A percentile compares a stretch with the other conserved stretches of the same genome.
phyloP scores from a whole-genome alignment of 30 jellyfish, hydroid and myxozoan species.

The Pseudorhiza aurosa region DNA sequence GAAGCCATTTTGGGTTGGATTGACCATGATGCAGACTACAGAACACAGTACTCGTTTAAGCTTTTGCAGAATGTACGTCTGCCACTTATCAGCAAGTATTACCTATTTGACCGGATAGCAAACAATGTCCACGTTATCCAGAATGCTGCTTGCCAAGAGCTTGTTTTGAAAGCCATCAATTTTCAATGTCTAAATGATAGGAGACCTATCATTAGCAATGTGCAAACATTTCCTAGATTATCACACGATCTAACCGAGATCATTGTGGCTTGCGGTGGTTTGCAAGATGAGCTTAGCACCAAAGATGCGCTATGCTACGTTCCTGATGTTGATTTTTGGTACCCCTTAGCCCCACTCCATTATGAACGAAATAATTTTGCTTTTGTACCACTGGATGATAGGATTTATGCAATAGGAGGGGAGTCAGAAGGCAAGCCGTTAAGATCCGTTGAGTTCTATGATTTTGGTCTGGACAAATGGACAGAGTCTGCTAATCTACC shows the following conservation, averaged over 20 bases:
- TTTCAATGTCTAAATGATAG: conserved; percentile 80
- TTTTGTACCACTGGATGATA: conserved; percentile 52
- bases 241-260: conserved; percentile 59
- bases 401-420: conserved; percentile 88
- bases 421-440: conserved; percentile 56
- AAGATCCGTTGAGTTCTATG: conserved; percentile 65
- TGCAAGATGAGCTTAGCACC: conserved; percentile 91
- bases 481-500: conserved; percentile 51
- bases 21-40: conserved; percentile 40
- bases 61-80: conserved; percentile 79
- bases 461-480: conserved; percentile 85
- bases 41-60: conserved; percentile 32
- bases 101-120: conserved; percentile 82
- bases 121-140: conserved; percentile 55
- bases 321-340: conserved; percentile 95
- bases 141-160: conserved; percentile 44
- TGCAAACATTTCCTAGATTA: conserved; percentile 41
- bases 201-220: conserved; percentile 19
- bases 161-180: conserved; percentile 67
- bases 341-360: conserved; percentile 90
- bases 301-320: conserved; percentile 91
- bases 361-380: conserved; percentile 65
- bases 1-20: conserved; percentile 90
- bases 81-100: conserved; percentile 76
- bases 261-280: conserved; percentile 88